These are phyloP conservation scores for Sinotaia quadrata DNA, from an alignment of 2,888 invertebrate species.

Conservation along the genomic window DNA sequence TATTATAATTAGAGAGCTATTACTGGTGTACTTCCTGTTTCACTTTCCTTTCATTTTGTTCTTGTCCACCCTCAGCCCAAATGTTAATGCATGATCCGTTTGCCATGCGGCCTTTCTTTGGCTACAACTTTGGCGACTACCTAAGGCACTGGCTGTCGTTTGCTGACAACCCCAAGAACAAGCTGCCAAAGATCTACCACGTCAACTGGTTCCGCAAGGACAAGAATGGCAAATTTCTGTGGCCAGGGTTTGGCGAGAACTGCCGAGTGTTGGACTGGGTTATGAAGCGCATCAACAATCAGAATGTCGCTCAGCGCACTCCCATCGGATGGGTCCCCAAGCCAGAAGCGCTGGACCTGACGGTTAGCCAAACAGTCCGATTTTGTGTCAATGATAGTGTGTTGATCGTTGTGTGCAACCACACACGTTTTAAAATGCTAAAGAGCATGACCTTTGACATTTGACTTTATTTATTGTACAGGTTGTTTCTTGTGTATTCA, in stretches of 20 bases:
- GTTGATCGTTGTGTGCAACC: too few relatives aligned
- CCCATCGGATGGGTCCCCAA: conserved; percentile 78
- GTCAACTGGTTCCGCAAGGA: conserved; percentile 99
- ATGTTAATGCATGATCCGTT: conserved; percentile 98
- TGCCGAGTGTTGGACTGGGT: conserved; percentile 97
- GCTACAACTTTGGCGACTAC: conserved; percentile 98
- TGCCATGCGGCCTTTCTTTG: conserved; percentile 99
- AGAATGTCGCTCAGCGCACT: conserved; percentile 76
- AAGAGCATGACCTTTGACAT: too few relatives aligned
- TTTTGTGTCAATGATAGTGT: too few relatives aligned
- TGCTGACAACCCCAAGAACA: conserved; percentile 75
- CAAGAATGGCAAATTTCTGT: conserved; percentile 89
- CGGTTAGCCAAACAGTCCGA: conserved; percentile 8
- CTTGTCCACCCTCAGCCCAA: conserved; percentile 56
- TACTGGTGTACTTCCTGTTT: too few relatives aligned
- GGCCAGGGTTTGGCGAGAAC: conserved; percentile 98
- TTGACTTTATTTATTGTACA: too few relatives aligned
- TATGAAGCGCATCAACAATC: conserved; percentile 80
- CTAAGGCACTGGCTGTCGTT: conserved; percentile 95
- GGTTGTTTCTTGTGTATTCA: too few relatives aligned
- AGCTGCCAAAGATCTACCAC: conserved; percentile 95
- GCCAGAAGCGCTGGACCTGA: conserved; percentile 78
- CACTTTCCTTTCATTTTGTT: not conserved
- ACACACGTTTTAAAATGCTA: too few relatives aligned
- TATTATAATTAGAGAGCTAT: too few relatives aligned